Evolutionary conservation across 2,797 vertebrate genomes (phyloP).

Genomic region (Cottoperca gobio): DNA sequence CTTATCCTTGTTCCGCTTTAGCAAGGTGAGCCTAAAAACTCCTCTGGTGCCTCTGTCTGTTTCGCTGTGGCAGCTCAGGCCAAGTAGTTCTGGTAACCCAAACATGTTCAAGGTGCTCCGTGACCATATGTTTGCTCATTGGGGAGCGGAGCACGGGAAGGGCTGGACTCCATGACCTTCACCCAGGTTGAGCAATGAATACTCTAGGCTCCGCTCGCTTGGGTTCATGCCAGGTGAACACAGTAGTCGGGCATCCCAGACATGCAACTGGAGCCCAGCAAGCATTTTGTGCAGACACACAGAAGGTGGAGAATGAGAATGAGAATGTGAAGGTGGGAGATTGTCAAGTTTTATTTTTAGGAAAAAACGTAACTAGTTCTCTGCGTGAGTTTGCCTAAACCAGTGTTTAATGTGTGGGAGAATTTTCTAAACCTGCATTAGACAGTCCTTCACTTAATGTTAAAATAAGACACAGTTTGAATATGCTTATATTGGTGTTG

Average conservation of each 20-base stretch:
- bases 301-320: conserved; percentile 27
- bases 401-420: neutral
- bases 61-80: conserved; percentile 52
- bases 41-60: conserved; percentile 55
- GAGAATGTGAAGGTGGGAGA: neutral
- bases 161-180: conserved; percentile 82
- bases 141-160: conserved; percentile 78
- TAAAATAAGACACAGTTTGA: neutral
- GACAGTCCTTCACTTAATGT: neutral
- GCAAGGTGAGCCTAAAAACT: conserved; percentile 56
- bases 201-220: conserved; percentile 80
- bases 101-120: conserved; percentile 86
- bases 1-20: conserved; percentile 62
- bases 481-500: neutral
- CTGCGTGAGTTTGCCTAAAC: neutral
- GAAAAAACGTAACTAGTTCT: neutral
- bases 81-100: conserved; percentile 74
- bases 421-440: conserved; percentile 6
- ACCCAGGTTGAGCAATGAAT: conserved; percentile 83
- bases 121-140: conserved; percentile 86
- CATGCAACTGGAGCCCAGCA: conserved; percentile 51
- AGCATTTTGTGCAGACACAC: conserved; percentile 15
- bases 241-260: conserved; percentile 64
- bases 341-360: conserved; percentile 13
- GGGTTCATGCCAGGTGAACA: conserved; percentile 84